These are phyloP conservation scores for Odobenus rosmarus DNA, from an alignment of 2,113 vertebrate genomes.

Conservation along the genomic window DNA sequence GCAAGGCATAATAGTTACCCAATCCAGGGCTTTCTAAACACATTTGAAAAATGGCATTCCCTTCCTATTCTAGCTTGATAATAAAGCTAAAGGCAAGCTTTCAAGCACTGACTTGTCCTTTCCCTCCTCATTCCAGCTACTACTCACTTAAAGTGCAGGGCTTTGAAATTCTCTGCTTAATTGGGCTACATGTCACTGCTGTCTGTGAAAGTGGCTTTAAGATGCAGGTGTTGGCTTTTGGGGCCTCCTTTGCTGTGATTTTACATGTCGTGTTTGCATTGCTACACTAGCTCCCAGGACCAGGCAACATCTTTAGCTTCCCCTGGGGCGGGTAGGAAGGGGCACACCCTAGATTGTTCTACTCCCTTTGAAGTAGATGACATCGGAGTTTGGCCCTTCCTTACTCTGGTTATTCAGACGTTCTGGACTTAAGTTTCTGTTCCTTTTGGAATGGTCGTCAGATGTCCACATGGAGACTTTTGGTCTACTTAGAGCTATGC, in stretches of 20 bases:
- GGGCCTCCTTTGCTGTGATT: neutral
- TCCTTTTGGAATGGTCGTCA: neutral
- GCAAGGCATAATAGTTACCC: neutral
- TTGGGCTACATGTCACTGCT: neutral
- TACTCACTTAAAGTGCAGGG: neutral
- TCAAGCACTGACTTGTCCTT: neutral
- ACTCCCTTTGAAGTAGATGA: neutral
- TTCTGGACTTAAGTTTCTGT: neutral
- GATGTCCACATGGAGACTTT: neutral
- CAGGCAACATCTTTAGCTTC: neutral
- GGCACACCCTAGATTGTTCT: neutral
- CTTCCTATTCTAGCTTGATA: slow-evolving; percentile 28
- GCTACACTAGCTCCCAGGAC: neutral
- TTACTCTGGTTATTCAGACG: neutral
- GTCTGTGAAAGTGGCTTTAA: neutral
- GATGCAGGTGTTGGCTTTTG: neutral
- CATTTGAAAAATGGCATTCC: neutral
- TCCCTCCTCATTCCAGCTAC: neutral
- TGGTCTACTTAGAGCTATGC: neutral
- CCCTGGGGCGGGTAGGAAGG: neutral
- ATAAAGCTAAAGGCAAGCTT: neutral
- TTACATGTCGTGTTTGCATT: neutral
- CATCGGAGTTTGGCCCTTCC: neutral
- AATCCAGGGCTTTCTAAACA: slow-evolving; percentile 9
- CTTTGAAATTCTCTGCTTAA: neutral